Evolutionary conservation across 2,113 vertebrate genomes (phyloP).

Genomic region (Hippopotamus amphibius): DNA sequence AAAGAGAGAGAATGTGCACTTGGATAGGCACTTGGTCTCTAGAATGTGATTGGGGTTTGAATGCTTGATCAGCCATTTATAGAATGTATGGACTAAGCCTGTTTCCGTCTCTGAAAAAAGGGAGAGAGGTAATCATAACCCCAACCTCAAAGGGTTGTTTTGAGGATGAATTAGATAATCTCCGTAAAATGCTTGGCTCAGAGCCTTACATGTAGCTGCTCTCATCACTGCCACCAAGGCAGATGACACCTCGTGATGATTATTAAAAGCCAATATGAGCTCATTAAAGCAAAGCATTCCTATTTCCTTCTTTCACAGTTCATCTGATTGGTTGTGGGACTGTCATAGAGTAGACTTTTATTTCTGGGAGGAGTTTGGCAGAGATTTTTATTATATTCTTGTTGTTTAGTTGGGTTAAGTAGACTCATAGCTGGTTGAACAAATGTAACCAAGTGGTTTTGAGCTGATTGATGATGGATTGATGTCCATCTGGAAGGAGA

Average conservation of each 20-base stretch:
- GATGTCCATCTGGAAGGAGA: slow-evolving; percentile 35
- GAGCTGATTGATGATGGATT: slow-evolving; percentile 6
- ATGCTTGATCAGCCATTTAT: background rate
- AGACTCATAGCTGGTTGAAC: slow-evolving; percentile 42
- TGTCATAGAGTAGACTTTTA: slow-evolving; percentile 12
- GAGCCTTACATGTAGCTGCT: background rate
- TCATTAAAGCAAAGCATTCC: background rate
- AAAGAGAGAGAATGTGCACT: background rate
- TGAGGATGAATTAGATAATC: slow-evolving; percentile 45
- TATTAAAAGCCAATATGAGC: background rate
- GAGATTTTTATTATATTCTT: slow-evolving; percentile 51
- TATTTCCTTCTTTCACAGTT: slow-evolving; percentile 20
- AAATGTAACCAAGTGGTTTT: slow-evolving; percentile 56
- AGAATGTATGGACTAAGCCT: background rate
- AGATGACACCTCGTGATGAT: background rate
- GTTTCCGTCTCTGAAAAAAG: slow-evolving; percentile 19
- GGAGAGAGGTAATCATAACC: background rate
- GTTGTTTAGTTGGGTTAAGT: slow-evolving; percentile 27
- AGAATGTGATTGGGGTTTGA: slow-evolving; percentile 27
- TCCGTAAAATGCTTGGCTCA: background rate
- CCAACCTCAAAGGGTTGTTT: background rate
- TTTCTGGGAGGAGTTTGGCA: slow-evolving; percentile 29
- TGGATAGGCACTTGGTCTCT: background rate
- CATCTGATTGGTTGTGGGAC: background rate
- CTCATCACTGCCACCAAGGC: background rate